A percentile compares a stretch with the other conserved stretches of the same genome.
These are phyloP conservation scores for Muntiacus reevesi DNA, from an alignment of 2,113 vertebrate genomes.

Conservation along the genomic window DNA sequence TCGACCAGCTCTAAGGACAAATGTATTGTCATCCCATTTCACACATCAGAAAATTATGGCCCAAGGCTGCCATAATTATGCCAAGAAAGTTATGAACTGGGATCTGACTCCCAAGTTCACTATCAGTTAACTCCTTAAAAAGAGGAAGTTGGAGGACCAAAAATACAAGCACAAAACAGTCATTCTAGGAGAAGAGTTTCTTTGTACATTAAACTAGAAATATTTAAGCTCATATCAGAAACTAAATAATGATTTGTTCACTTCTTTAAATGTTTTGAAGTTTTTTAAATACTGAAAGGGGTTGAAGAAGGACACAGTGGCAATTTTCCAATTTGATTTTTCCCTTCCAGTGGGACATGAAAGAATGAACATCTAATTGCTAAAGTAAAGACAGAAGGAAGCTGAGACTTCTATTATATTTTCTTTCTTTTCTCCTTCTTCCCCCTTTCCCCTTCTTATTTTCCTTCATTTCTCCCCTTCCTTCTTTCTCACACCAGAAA, in stretches of 20 bases:
- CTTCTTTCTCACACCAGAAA: not conserved
- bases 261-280: not conserved
- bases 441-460: not conserved
- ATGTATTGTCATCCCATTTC: not conserved
- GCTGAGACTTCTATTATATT: not conserved
- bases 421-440: not conserved
- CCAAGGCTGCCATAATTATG: not conserved
- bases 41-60: not conserved
- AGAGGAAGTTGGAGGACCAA: not conserved
- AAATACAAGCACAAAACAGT: not conserved
- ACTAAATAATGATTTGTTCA: not conserved
- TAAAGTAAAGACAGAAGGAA: not conserved
- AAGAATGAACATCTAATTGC: not conserved
- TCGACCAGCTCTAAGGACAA: not conserved
- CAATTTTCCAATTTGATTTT: not conserved
- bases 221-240: not conserved
- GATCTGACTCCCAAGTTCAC: not conserved
- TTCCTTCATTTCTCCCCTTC: not conserved
- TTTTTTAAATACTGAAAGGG: not conserved
- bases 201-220: not conserved
- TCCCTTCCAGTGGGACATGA: not conserved
- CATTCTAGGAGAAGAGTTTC: not conserved
- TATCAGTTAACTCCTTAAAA: not conserved
- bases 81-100: not conserved
- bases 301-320: not conserved